phyloP scores from a whole-genome alignment of 1,140 invertebrate species.

The Pygmarrhopalites habei region DNA sequence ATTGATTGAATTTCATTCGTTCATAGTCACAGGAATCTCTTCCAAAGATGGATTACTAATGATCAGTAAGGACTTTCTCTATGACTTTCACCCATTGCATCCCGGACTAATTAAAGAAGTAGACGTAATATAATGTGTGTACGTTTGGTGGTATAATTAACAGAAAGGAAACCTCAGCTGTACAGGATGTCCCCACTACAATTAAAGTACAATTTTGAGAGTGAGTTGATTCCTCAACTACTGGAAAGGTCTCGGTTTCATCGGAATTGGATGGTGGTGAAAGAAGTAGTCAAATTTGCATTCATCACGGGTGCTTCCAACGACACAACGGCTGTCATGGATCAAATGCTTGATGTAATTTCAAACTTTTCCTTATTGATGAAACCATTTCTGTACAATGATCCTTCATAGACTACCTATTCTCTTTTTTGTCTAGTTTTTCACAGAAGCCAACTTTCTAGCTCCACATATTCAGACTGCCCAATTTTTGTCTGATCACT shows the following conservation, averaged over 20 bases:
- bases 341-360: conserved; percentile 39
- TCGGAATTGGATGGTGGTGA: conserved; percentile 34
- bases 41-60: conserved; percentile 38
- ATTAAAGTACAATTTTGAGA: conserved; percentile 37
- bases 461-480: conserved; percentile 41
- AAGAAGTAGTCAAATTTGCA: conserved; percentile 40
- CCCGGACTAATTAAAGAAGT: too few species aligned
- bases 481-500: conserved; percentile 37
- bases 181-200: conserved; percentile 34
- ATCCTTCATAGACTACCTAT: too few species aligned
- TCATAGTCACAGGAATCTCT: conserved; percentile 38
- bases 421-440: conserved; percentile 41
- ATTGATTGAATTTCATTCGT: too few species aligned
- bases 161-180: conserved; percentile 33
- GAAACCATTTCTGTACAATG: too few species aligned
- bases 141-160: too few species aligned
- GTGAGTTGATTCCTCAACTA: conserved; percentile 33
- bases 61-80: conserved; percentile 28
- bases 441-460: conserved; percentile 43
- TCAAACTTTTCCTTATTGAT: too few species aligned
- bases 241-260: conserved; percentile 33
- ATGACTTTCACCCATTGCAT: too few species aligned
- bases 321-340: conserved; percentile 37
- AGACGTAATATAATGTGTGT: too few species aligned
- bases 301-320: conserved; percentile 38